Percentiles rank a stretch among this genome's conserved stretches.
Evolutionary conservation across 2,113 vertebrate genomes (phyloP).

Genomic region (Cebidichthys violaceus): DNA sequence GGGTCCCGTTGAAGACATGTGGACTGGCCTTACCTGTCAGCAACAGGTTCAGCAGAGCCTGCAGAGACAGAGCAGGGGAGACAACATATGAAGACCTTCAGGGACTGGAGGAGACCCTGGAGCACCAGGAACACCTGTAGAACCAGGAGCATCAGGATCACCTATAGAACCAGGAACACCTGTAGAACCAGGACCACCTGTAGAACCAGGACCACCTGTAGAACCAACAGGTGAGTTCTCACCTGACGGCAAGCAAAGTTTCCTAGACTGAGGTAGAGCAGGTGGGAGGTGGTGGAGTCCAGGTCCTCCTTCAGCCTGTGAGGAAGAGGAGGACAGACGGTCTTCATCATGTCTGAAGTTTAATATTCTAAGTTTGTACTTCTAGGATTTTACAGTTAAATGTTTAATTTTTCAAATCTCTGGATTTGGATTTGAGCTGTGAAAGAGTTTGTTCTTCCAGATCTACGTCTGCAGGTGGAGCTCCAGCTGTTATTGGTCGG

Average conservation of each 20-base stretch:
- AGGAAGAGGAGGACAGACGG: neutral
- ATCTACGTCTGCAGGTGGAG: no score
- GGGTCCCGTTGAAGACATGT: conserved; percentile 74
- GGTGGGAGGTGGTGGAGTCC: conserved; percentile 76
- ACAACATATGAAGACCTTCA: neutral
- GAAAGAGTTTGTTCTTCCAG: no score
- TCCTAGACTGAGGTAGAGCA: conserved; percentile 78
- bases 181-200: neutral
- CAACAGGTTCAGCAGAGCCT: conserved; percentile 89
- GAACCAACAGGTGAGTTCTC: conserved; percentile 25
- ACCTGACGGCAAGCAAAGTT: conserved; percentile 88
- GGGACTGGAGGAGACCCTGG: neutral
- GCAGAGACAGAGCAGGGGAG: neutral
- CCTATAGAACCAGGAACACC: neutral
- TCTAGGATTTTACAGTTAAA: neutral
- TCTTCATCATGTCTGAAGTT: neutral
- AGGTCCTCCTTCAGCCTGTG: conserved; percentile 86
- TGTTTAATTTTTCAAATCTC: neutral
- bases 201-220: neutral
- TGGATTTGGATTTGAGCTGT: no score
- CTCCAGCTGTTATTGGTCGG: no score
- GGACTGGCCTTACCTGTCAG: conserved; percentile 86
- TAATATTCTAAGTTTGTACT: neutral
- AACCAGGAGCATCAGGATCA: neutral
- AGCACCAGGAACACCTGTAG: neutral